Evolutionary conservation across 2,888 invertebrate species (phyloP), one percentile per base, ranked within the genome.

Genomic region (Pherbina coryleti): DNA sequence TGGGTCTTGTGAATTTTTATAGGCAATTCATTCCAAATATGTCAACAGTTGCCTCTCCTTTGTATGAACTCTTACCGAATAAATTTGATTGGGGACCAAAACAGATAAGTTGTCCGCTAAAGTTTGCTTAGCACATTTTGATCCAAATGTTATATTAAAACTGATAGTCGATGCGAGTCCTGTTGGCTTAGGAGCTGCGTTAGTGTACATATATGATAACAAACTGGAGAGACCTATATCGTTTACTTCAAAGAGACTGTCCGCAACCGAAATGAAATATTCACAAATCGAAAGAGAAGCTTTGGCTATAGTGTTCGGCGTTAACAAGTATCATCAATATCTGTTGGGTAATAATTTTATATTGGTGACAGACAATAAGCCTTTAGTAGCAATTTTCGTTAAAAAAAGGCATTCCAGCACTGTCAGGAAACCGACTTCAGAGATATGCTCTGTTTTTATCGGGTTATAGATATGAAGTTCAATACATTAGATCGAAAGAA

Each of bases 301-400:
- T 19, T 55, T 17, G 55, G 55, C n/a, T 19, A n/a, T 55, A 22
- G 22, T 55, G n/a, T 55, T 55, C 8, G 55, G n/a, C 7, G n/a
- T n/a, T 8, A 55, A n/a, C 5, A 17, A 55, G 22, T 90, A 89
- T 80, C 84, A 87, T 76, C 81, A 85, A 8, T 90, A 87, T 79
- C 31, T 90, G 4, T 86, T 82, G 79, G 90, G 89, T 5, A 78
- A 86, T 5, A 78, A 83, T 4, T 90, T 90, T 81, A 84, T 81
- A 0, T 80, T 90, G 17, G 49, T 83, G 17, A 88, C 88, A 4
- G 87, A 88, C 79, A 84, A 88, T 76, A 82, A 86, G 69, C 88
- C 90, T 0, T 72, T 82, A 51, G 49, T 79, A 7, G 79, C 81
- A 77, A 85, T 87, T 51, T 86, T 86, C 79, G 82, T 83, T 1